Percentiles rank a stretch among this genome's conserved stretches.
Evolutionary conservation across 2,797 vertebrate genomes (phyloP).

Genomic region (Phyllotis vaccarum): DNA sequence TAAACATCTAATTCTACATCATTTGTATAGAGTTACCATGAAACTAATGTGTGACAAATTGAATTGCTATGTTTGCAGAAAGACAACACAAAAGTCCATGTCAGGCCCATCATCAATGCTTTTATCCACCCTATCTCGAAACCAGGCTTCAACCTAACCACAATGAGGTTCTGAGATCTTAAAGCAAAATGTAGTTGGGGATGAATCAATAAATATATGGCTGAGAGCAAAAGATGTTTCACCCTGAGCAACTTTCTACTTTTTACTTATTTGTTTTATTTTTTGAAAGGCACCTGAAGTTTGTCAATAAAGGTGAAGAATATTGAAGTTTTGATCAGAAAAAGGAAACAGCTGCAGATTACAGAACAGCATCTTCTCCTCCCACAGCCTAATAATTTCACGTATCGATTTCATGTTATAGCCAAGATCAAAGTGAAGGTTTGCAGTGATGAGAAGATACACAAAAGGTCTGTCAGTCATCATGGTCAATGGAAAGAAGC

Average conservation of each 20-base stretch:
- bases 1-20: neutral
- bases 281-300: conserved; percentile 38
- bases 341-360: conserved; percentile 17
- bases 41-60: neutral
- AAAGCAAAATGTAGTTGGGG: neutral
- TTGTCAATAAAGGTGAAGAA: conserved; percentile 61
- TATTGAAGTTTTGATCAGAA: conserved; percentile 54
- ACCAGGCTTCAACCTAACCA: neutral
- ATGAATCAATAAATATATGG: conserved; percentile 58
- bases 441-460: neutral
- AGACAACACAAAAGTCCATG: neutral
- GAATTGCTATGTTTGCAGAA: conserved; percentile 38
- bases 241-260: conserved; percentile 54
- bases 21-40: neutral
- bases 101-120: neutral
- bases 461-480: too few species aligned
- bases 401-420: neutral
- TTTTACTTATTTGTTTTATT: conserved; percentile 51
- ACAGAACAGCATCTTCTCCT: conserved; percentile 11
- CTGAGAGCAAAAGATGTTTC: conserved; percentile 46
- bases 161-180: conserved; percentile 40
- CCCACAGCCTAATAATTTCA: conserved; percentile 27
- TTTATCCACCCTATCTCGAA: neutral
- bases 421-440: neutral
- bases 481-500: neutral